A percentile compares a stretch with the other conserved stretches of the same genome.
Evolutionary conservation across 2,888 invertebrate species (phyloP).

Genomic region (Rhaphigaster nebulosa): DNA sequence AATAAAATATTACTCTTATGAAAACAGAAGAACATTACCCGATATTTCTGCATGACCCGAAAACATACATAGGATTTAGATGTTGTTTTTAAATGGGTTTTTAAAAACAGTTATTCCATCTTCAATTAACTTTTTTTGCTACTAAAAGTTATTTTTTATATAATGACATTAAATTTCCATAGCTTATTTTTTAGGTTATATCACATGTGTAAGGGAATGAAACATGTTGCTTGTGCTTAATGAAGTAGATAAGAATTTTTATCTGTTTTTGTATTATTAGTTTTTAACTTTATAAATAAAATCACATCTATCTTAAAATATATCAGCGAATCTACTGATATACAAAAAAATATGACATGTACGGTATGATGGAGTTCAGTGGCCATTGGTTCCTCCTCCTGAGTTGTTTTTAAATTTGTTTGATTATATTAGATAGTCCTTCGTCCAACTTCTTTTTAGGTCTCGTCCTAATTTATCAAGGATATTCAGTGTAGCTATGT

Average conservation of each 20-base stretch:
- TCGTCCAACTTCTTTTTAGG: no score
- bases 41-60: constrained; percentile 44
- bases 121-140: neutral
- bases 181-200: constrained; percentile 43
- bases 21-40: constrained; percentile 6
- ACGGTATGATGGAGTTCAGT: no score
- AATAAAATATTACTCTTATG: neutral
- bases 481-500: no score
- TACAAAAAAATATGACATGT: no score
- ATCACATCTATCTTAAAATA: no score
- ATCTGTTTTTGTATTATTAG: neutral
- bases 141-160: constrained; percentile 12
- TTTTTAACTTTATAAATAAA: neutral
- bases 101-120: constrained; percentile 37
- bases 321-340: no score
- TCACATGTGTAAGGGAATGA: neutral
- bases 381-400: no score
- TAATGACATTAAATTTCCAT: neutral
- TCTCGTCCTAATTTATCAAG: no score
- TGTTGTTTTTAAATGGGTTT: neutral
- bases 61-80: constrained; percentile 34
- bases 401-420: no score
- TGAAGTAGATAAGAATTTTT: neutral
- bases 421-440: no score
- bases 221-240: neutral